Percentiles rank a stretch among this genome's conserved stretches.
Conservation (phyloP, 2,113 vertebrate species). For the Ophiodon elongatus region DNA sequence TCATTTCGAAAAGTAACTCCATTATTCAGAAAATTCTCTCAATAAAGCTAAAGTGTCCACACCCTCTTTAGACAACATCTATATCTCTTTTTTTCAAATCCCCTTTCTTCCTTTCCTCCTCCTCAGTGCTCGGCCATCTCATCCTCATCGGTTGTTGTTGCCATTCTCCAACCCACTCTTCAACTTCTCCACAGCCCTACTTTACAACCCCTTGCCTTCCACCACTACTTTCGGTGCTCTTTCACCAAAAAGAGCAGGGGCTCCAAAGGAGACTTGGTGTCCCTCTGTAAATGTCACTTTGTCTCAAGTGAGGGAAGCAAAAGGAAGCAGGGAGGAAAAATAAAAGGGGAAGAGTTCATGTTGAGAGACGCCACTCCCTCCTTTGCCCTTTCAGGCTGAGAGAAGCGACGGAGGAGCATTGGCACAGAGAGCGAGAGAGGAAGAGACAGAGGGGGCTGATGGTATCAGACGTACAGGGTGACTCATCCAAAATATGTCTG, state of each 20-base stretch:
- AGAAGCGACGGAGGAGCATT: constrained; percentile 37
- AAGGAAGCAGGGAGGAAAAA: constrained; percentile 40
- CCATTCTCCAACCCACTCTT: constrained; percentile 27
- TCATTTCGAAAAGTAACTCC: constrained; percentile 1
- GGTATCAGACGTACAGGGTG: constrained; percentile 66
- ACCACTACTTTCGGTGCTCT: constrained; percentile 41
- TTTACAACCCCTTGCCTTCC: constrained; percentile 13
- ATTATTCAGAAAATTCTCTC: not conserved
- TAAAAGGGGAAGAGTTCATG: constrained; percentile 59
- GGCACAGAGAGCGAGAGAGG: not conserved
- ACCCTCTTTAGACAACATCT: not conserved
- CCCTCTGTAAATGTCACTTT: constrained; percentile 78
- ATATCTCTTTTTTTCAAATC: not conserved
- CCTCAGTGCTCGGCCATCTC: not conserved
- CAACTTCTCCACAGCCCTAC: constrained; percentile 36
- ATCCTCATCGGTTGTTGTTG: constrained; percentile 8
- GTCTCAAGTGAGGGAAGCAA: constrained; percentile 58
- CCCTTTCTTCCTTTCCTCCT: constrained; percentile 10
- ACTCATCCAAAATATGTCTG: constrained; percentile 76
- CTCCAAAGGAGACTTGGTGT: constrained; percentile 58
- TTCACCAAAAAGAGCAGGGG: constrained; percentile 49
- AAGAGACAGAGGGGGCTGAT: constrained; percentile 44
- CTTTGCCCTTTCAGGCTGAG: constrained; percentile 67
- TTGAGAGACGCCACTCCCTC: constrained; percentile 60
- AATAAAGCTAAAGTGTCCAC: constrained; percentile 16